These are phyloP conservation scores for Steinernema hermaphroditum DNA, from an alignment of 2,888 invertebrate species.

Conservation along the genomic window DNA sequence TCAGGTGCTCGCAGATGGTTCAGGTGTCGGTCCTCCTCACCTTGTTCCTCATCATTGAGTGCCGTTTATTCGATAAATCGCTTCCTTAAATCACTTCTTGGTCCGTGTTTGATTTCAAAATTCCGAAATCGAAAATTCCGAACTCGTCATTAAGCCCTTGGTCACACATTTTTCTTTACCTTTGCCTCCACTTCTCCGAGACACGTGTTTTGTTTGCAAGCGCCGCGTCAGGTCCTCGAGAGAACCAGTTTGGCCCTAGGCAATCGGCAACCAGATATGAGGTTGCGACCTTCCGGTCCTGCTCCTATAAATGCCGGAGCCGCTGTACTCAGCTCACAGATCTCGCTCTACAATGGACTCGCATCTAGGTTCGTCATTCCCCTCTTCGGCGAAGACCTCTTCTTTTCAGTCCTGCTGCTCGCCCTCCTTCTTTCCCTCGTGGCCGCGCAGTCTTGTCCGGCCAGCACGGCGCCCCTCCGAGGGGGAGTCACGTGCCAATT, in stretches of 20 bases:
- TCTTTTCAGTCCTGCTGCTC: background rate
- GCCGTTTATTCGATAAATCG: no score
- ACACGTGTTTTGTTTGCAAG: constrained; percentile 19
- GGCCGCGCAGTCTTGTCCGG: background rate
- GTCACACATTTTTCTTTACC: constrained; percentile 3
- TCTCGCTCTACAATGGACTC: background rate
- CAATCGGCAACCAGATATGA: constrained; percentile 9
- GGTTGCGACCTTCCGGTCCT: constrained; percentile 13
- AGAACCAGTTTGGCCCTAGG: background rate
- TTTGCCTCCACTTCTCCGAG: background rate
- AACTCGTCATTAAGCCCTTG: background rate
- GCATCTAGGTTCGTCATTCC: background rate
- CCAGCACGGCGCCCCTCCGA: background rate
- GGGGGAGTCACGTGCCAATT: background rate
- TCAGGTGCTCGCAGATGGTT: no score
- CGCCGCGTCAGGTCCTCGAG: constrained; percentile 8
- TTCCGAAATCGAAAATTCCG: background rate
- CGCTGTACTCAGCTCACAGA: background rate
- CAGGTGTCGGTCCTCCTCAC: no score
- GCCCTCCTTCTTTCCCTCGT: background rate
- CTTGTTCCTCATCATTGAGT: no score
- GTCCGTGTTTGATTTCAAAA: no score
- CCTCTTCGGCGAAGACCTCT: background rate
- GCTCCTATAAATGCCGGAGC: background rate
- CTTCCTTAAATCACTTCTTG: no score